These are phyloP conservation scores for Syndactyla subalaris DNA, from an alignment of 2,797 vertebrate species.

Conservation along the genomic window DNA sequence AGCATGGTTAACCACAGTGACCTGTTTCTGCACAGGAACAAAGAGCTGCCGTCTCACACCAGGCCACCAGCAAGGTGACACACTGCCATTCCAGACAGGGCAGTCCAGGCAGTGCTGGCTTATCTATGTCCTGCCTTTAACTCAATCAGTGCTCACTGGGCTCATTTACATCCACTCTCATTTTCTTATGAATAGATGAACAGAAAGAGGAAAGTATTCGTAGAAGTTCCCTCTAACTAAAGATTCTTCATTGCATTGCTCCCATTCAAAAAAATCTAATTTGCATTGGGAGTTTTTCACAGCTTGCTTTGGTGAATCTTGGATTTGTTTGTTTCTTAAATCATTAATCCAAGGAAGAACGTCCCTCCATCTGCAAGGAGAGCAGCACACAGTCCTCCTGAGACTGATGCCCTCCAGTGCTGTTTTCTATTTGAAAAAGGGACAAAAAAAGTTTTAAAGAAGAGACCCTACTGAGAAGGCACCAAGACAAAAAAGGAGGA, in stretches of 20 bases:
- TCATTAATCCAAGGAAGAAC: background rate
- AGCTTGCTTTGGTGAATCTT: background rate
- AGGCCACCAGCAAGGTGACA: background rate
- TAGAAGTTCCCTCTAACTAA: background rate
- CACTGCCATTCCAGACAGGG: fast-evolving
- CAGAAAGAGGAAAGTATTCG: background rate
- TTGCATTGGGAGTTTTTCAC: background rate
- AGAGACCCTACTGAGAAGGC: background rate
- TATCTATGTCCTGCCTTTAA: background rate
- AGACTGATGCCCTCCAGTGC: fast-evolving
- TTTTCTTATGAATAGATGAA: background rate
- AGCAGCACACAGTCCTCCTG: background rate
- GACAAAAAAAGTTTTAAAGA: background rate
- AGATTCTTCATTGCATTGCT: background rate
- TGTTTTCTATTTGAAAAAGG: background rate
- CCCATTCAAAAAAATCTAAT: background rate
- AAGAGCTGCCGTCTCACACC: background rate
- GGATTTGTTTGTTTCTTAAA: background rate
- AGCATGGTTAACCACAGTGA: constrained; percentile 43
- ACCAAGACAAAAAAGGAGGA: background rate
- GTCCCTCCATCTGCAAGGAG: background rate
- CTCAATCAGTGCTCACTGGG: background rate
- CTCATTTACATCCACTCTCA: background rate
- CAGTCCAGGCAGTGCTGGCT: background rate
- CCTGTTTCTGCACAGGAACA: constrained; percentile 37